Percentiles rank a stretch among this genome's conserved stretches.
phyloP scores from a whole-genome alignment of 2,113 vertebrate species.

The Upupa epops region DNA sequence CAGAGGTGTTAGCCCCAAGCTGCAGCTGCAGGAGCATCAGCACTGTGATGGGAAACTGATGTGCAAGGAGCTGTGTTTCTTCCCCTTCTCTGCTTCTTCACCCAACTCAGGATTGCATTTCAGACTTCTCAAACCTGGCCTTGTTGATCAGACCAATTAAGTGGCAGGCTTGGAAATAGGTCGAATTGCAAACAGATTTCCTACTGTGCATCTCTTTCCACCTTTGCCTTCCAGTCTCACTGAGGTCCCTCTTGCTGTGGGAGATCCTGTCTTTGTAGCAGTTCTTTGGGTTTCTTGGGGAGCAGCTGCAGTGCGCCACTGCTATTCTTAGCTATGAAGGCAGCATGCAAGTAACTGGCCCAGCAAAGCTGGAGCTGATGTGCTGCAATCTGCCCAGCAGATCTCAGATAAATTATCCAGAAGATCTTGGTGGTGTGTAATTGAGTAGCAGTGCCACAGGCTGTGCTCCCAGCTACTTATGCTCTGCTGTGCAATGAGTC shows the following conservation, averaged over 20 bases:
- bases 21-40: background rate
- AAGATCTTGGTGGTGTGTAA: conserved; percentile 51
- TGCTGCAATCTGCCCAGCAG: conserved; percentile 48
- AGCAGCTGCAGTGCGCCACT: conserved; percentile 65
- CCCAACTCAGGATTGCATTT: background rate
- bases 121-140: background rate
- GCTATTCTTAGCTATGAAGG: conserved; percentile 66
- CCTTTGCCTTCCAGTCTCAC: background rate
- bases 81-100: background rate
- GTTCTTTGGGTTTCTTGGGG: conserved; percentile 53
- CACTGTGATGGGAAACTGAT: background rate
- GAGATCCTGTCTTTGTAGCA: conserved; percentile 34
- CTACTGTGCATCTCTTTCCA: background rate
- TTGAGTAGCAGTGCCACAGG: conserved; percentile 61
- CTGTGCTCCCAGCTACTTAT: conserved; percentile 57
- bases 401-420: conserved; percentile 64
- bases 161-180: background rate
- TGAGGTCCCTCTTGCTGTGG: conserved; percentile 39
- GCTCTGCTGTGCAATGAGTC: conserved; percentile 19
- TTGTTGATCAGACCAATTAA: background rate
- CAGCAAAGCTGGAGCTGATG: conserved; percentile 51
- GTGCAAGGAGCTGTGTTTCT: background rate
- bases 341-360: conserved; percentile 53
- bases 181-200: background rate
- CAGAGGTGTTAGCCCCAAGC: background rate